Percentiles rank a stretch among this genome's conserved stretches.
These are phyloP conservation scores for Toxostoma redivivum DNA, from an alignment of 2,113 vertebrate species.

Conservation along the genomic window DNA sequence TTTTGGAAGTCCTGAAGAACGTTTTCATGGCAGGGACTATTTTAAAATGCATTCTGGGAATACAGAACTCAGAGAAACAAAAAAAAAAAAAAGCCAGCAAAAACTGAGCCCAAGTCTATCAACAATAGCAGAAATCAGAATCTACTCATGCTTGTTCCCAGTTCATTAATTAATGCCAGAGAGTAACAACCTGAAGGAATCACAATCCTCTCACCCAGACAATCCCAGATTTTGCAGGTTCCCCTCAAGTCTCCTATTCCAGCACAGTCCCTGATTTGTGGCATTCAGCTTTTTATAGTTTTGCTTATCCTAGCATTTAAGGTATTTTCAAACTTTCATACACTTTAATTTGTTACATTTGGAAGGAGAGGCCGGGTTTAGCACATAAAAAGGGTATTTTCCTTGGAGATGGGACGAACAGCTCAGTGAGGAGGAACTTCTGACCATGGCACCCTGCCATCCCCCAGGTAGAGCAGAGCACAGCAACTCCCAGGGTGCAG, in stretches of 20 bases:
- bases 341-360: slow-evolving; percentile 67
- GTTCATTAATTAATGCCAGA: neutral
- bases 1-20: neutral
- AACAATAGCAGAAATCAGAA: neutral
- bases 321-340: slow-evolving; percentile 51
- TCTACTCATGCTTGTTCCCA: neutral
- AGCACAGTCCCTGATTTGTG: slow-evolving; percentile 10
- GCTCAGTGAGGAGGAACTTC: slow-evolving; percentile 26
- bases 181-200: neutral
- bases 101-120: neutral
- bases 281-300: slow-evolving; percentile 50
- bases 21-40: neutral
- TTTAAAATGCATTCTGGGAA: neutral
- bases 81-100: neutral
- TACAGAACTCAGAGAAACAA: neutral
- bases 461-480: slow-evolving; percentile 19
- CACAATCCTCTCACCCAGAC: neutral
- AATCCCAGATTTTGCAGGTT: neutral
- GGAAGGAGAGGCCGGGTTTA: slow-evolving; percentile 29
- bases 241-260: neutral
- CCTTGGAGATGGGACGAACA: slow-evolving; percentile 43
- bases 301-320: slow-evolving; percentile 61
- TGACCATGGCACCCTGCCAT: neutral
- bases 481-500: neutral
- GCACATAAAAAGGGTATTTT: slow-evolving; percentile 53